These are phyloP conservation scores for Protonibea diacanthus DNA, from an alignment of 2,797 vertebrate species.

Conservation along the genomic window DNA sequence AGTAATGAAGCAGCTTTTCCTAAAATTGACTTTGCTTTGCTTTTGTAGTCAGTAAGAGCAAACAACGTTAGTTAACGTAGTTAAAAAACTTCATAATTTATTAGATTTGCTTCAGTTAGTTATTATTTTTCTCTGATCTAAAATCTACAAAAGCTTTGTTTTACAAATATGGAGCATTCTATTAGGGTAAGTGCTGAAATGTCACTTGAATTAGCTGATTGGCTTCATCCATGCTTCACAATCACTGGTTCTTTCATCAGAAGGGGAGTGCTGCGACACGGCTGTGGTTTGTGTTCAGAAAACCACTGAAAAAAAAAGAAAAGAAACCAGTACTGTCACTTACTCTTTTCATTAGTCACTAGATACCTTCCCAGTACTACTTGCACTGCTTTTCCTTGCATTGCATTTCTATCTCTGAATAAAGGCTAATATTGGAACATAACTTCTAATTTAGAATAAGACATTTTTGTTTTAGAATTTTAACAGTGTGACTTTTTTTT, in stretches of 20 bases:
- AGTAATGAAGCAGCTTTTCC: too few relatives aligned
- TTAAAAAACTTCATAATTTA: background rate
- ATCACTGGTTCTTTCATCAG: background rate
- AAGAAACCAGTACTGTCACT: background rate
- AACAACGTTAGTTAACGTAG: too few relatives aligned
- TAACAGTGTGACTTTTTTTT: background rate
- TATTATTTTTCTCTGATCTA: background rate
- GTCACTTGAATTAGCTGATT: background rate
- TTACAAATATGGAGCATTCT: background rate
- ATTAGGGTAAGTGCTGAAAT: background rate
- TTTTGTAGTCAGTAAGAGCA: too few relatives aligned
- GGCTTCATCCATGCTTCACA: background rate
- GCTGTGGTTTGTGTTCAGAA: background rate
- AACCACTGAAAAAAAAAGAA: background rate
- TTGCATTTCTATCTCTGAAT: background rate
- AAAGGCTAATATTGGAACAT: background rate
- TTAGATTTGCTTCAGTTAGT: background rate
- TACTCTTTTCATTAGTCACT: background rate
- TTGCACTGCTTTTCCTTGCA: background rate
- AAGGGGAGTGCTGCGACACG: background rate
- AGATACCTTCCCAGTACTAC: background rate
- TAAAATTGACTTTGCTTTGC: too few relatives aligned
- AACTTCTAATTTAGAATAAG: background rate
- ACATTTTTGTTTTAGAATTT: background rate
- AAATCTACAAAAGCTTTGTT: too few relatives aligned